Evolutionary conservation across 64 coral and sea anemone genomes (phyloP), one percentile per base, ranked within the genome.

Genomic region (Catalaphyllia jardinei): DNA sequence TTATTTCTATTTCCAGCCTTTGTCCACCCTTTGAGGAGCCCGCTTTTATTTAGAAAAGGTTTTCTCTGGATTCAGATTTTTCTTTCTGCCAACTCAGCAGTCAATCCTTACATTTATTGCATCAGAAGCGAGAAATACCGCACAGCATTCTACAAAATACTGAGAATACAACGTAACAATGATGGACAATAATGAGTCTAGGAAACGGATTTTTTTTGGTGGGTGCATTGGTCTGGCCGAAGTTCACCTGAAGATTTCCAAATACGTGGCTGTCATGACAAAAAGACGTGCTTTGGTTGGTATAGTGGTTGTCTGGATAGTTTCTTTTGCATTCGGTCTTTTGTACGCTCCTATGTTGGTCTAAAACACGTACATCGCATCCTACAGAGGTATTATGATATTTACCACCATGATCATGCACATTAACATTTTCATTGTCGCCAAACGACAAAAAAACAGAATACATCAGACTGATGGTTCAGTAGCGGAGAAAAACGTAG

Each of bases 401-500:
- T 69, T 84, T 0, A 28, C 29, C 20, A 84, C 63, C 24, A 50
- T 67, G 24, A 24, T 13, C 13, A 69, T 84, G 63, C 52, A 84
- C n/a, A 24, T 69, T 8, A 71, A 84, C 62, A 69, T 84, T 8
- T 84, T 84, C 65, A 22, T 69, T 22, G 22, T 4, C 19, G 81
- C 81, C 2, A 84, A 84, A 42, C 81, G 81, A 7, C 81, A 84
- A 27, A 63, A 84, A 63, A 84, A 84, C 62, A 67, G 62, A 71
- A 64, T 84, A 51, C 81, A 84, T 3, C 33, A 38, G 10, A 6
- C 65, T 25, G 65, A 69, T 69, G 24, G 65, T 1, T 20, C 24
- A 20, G 22, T 69, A 6, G 65, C 25, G 24, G 65, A 69, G 22
- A 69, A 69, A 27, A 69, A 85, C 3, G 81, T 85, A 6, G 81